A percentile compares a stretch with the other conserved stretches of the same genome.
phyloP scores from a whole-genome alignment of 2,888 invertebrate genomes.

The Enchytraeus crypticus region DNA sequence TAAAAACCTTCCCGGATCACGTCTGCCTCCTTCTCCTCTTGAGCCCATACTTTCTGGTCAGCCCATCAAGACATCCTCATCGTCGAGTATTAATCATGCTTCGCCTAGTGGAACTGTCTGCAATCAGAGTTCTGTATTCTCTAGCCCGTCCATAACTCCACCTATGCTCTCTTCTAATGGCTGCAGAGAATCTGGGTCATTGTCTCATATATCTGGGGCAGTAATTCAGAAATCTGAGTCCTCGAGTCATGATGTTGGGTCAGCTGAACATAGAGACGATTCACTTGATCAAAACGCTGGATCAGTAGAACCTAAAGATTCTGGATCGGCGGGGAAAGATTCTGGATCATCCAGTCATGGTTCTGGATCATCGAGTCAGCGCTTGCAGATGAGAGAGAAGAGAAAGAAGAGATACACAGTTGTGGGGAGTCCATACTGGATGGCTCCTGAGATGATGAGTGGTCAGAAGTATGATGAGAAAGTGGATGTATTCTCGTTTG shows the following conservation, averaged over 20 bases:
- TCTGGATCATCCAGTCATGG: background rate
- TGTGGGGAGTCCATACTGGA: conserved; percentile 95
- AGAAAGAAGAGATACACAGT: conserved; percentile 84
- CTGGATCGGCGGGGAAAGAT: background rate
- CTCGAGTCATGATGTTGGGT: too few relatives aligned
- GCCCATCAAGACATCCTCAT: background rate
- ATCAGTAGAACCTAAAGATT: background rate
- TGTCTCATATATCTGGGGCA: too few relatives aligned
- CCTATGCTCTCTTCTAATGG: background rate
- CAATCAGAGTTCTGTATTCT: too few relatives aligned
- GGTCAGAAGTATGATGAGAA: conserved; percentile 91
- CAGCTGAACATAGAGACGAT: too few relatives aligned
- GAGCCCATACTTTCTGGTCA: background rate
- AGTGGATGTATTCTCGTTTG: conserved; percentile 91
- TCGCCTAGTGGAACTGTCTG: background rate
- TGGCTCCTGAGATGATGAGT: conserved; percentile 98
- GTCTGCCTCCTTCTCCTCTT: background rate
- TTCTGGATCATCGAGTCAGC: background rate
- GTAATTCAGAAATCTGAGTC: too few relatives aligned
- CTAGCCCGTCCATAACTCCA: background rate
- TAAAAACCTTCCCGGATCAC: background rate
- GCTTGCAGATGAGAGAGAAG: conserved; percentile 37
- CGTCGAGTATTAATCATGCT: background rate
- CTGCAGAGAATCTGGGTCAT: too few relatives aligned
- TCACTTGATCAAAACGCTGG: too few relatives aligned